phyloP scores from a whole-genome alignment of 2,888 invertebrate species.

The Melinaea marsaeus region DNA sequence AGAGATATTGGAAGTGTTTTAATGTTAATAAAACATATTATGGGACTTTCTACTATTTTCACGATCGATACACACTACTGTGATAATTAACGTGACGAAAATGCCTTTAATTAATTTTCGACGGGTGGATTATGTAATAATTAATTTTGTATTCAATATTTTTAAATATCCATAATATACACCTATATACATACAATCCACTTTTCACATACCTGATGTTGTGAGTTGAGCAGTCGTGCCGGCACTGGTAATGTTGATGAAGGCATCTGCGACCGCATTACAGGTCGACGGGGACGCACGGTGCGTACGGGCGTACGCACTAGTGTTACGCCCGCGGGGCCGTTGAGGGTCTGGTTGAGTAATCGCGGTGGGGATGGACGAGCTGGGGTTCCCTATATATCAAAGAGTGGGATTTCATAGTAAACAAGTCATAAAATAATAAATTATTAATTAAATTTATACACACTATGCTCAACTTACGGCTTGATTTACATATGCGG shows the following conservation, averaged over 20 bases:
- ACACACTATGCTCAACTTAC: constrained; percentile 41
- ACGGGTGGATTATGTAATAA: too few species aligned
- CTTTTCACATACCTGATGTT: constrained; percentile 35
- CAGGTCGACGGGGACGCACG: constrained; percentile 44
- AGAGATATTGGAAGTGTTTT: too few species aligned
- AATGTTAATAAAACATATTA: too few species aligned
- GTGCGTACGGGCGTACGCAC: constrained; percentile 54
- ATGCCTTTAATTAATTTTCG: too few species aligned
- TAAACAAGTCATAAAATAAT: not conserved
- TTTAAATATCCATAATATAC: too few species aligned
- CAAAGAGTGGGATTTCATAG: not conserved
- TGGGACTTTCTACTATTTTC: too few species aligned
- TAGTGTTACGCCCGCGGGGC: constrained; percentile 45
- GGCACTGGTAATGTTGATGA: constrained; percentile 36
- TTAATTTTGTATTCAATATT: too few species aligned
- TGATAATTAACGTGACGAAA: too few species aligned
- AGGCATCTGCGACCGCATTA: constrained; percentile 38
- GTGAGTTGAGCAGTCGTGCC: constrained; percentile 40
- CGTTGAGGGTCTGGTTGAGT: constrained; percentile 56
- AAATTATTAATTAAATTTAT: not conserved
- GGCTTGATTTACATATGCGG: constrained; percentile 67
- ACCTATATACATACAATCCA: not conserved
- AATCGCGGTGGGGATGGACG: constrained; percentile 55
- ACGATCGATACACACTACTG: too few species aligned
- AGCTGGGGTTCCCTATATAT: constrained; percentile 47